phyloP scores from a whole-genome alignment of 2,113 vertebrate genomes.

The Orientallactaga bullata region DNA sequence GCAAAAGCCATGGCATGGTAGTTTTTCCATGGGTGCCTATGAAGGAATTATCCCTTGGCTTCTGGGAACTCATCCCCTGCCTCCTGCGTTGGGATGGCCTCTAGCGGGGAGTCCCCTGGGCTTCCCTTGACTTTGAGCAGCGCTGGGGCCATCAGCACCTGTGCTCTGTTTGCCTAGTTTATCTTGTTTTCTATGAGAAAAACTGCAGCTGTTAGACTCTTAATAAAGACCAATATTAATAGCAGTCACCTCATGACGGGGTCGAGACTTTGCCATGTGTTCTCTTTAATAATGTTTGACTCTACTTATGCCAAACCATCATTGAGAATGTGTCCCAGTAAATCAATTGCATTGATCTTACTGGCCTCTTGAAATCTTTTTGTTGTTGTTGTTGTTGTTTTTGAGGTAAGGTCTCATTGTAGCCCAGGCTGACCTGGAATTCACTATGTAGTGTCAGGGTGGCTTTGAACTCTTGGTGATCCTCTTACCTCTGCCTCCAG shows the following conservation, averaged over 20 bases:
- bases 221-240: not conserved
- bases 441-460: too few relatives aligned
- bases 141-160: constrained; percentile 34
- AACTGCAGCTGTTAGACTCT: constrained; percentile 57
- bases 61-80: not conserved
- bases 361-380: constrained; percentile 37
- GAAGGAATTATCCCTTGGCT: not conserved
- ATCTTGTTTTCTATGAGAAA: constrained; percentile 64
- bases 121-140: not conserved
- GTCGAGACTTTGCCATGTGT: constrained; percentile 44
- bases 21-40: not conserved
- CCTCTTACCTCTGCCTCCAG: too few relatives aligned
- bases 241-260: not conserved
- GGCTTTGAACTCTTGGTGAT: too few relatives aligned
- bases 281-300: constrained; percentile 13
- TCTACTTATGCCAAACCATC: not conserved
- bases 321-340: not conserved
- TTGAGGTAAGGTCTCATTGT: too few relatives aligned
- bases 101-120: constrained; percentile 64
- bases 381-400: too few relatives aligned
- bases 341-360: not conserved
- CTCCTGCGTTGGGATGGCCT: constrained; percentile 57
- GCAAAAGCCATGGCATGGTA: not conserved
- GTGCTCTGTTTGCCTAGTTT: constrained; percentile 63
- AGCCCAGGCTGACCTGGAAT: too few relatives aligned